These are phyloP conservation scores for Carettochelys insculpta DNA, from an alignment of 2,113 vertebrate species.

Conservation along the genomic window DNA sequence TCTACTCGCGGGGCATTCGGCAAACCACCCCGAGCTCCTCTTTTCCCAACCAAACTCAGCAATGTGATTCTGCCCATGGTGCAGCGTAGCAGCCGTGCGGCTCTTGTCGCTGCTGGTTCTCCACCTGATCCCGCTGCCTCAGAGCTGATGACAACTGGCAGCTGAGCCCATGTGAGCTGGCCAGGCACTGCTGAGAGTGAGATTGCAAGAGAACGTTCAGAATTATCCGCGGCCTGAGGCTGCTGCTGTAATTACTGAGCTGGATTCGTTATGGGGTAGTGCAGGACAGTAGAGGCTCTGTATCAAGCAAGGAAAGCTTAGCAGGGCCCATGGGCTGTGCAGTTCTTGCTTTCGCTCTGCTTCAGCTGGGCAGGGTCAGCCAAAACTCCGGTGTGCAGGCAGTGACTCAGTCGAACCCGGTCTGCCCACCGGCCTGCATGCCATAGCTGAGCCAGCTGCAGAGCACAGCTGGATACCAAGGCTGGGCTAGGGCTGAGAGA, in stretches of 20 bases:
- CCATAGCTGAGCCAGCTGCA: neutral
- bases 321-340: too few relatives aligned
- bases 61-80: neutral
- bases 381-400: neutral
- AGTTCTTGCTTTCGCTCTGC: neutral
- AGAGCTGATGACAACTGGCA: neutral
- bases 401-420: neutral
- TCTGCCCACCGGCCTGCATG: neutral
- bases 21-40: neutral
- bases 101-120: neutral
- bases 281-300: neutral
- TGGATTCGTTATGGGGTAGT: neutral
- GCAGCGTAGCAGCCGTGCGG: too few relatives aligned
- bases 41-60: neutral
- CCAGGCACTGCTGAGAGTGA: neutral
- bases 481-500: too few relatives aligned
- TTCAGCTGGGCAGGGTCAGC: neutral
- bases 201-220: neutral
- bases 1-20: neutral
- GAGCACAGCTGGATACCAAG: neutral
- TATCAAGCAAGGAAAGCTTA: neutral
- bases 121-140: neutral
- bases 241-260: neutral
- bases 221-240: neutral
- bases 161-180: neutral